These are phyloP conservation scores for Ichneumoninae sp. DNA, from an alignment of 2,888 invertebrate genomes.

Conservation along the genomic window DNA sequence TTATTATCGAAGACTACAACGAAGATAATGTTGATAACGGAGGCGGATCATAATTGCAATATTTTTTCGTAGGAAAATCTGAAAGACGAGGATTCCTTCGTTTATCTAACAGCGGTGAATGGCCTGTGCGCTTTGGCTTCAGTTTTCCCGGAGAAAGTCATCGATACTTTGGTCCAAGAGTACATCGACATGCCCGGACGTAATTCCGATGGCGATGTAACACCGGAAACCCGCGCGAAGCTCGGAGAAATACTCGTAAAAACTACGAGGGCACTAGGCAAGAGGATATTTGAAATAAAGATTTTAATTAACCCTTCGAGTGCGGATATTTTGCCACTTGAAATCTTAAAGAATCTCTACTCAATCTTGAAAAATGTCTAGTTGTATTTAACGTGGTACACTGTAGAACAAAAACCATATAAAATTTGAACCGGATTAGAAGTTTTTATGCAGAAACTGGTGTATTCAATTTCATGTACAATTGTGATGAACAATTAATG, in stretches of 20 bases:
- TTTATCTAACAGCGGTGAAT: slow-evolving; percentile 92
- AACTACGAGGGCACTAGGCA: slow-evolving; percentile 90
- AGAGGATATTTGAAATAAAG: slow-evolving; percentile 69
- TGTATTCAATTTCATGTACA: no score
- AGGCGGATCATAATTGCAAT: slow-evolving; percentile 35
- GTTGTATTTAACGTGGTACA: no score
- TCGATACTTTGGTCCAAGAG: slow-evolving; percentile 89
- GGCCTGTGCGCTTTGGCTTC: slow-evolving; percentile 90
- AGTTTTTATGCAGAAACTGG: no score
- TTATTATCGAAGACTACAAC: background rate
- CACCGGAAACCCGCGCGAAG: slow-evolving; percentile 89
- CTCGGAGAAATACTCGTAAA: slow-evolving; percentile 92
- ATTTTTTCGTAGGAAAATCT: slow-evolving; percentile 88
- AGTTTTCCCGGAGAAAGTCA: slow-evolving; percentile 88
- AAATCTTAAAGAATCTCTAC: no score
- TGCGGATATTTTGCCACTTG: background rate
- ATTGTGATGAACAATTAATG: no score
- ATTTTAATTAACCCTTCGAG: background rate
- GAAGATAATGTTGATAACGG: background rate
- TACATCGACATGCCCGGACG: slow-evolving; percentile 85
- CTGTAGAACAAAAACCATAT: no score
- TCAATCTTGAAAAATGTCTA: no score
- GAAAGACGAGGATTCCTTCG: slow-evolving; percentile 91
- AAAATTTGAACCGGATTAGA: no score
- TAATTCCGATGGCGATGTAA: slow-evolving; percentile 83